These are phyloP conservation scores for Lamellibrachia columna DNA, from an alignment of 2,888 invertebrate genomes.

Conservation along the genomic window DNA sequence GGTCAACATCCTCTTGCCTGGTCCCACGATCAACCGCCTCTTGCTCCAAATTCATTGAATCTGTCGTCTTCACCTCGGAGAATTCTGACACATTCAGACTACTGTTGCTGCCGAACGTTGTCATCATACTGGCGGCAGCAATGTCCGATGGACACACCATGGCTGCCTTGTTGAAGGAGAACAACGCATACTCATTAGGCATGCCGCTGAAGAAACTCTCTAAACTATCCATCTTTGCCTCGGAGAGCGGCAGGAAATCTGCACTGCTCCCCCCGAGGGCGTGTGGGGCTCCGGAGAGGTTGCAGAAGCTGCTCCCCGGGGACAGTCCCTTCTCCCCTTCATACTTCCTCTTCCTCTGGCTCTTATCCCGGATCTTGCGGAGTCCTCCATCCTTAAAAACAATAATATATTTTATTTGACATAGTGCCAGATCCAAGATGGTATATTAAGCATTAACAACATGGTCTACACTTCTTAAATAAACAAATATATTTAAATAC, in stretches of 20 bases:
- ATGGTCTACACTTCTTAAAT: too few species aligned
- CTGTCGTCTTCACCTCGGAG: background rate
- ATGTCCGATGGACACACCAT: background rate
- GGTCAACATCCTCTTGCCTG: background rate
- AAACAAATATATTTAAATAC: too few species aligned
- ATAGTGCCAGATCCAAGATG: too few species aligned
- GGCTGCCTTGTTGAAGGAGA: background rate
- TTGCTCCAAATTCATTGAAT: background rate
- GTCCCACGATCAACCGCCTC: background rate
- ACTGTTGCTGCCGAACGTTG: background rate
- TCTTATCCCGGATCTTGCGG: constrained; percentile 53
- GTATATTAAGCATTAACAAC: too few species aligned
- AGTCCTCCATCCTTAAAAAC: constrained; percentile 46
- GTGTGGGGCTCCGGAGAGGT: background rate
- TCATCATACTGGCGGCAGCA: background rate
- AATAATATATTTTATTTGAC: too few species aligned
- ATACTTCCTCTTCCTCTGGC: constrained; percentile 42
- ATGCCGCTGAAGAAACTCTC: constrained; percentile 12
- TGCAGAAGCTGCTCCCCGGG: background rate
- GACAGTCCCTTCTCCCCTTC: background rate
- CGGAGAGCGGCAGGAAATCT: background rate
- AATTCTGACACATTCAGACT: background rate
- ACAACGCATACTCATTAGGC: background rate
- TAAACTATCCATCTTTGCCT: background rate
- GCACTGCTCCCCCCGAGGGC: background rate